phyloP scores from a whole-genome alignment of 2,888 invertebrate genomes.

The Pandemis corylana region DNA sequence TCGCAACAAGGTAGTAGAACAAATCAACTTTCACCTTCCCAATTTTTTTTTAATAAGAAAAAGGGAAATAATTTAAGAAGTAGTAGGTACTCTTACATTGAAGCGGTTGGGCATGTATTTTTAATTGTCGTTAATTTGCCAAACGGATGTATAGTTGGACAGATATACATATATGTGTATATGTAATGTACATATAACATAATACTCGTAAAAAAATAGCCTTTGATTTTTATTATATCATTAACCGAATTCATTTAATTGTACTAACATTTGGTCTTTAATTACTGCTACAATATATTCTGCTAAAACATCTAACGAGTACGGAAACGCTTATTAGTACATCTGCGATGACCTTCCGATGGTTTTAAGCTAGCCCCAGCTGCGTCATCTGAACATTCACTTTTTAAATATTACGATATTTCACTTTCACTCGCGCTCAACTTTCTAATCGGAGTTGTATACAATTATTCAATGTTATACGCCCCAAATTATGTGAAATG shows the following conservation, averaged over 20 bases:
- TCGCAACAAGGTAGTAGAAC: neutral
- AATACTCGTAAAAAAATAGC: too few species aligned
- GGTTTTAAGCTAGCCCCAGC: neutral
- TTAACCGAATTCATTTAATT: too few species aligned
- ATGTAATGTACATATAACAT: too few species aligned
- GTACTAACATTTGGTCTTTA: neutral
- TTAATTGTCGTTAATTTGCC: too few species aligned
- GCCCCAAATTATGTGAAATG: slow-evolving; percentile 18
- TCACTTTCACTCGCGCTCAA: slow-evolving; percentile 38
- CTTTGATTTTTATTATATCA: too few species aligned
- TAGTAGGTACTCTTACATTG: too few species aligned
- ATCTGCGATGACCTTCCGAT: slow-evolving; percentile 8
- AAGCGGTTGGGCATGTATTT: too few species aligned
- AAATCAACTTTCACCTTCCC: neutral
- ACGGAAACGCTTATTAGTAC: neutral
- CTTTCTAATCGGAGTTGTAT: slow-evolving; percentile 36
- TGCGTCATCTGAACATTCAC: slow-evolving; percentile 35
- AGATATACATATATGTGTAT: too few species aligned
- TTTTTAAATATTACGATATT: slow-evolving; percentile 34
- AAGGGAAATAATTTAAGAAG: neutral
- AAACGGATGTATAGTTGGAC: too few species aligned
- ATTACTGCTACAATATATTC: neutral
- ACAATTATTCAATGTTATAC: slow-evolving; percentile 27
- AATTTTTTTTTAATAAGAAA: neutral
- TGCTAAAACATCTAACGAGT: neutral